These are phyloP conservation scores for Tenthredo mesomela DNA, from an alignment of 2,888 invertebrate species.

Conservation along the genomic window DNA sequence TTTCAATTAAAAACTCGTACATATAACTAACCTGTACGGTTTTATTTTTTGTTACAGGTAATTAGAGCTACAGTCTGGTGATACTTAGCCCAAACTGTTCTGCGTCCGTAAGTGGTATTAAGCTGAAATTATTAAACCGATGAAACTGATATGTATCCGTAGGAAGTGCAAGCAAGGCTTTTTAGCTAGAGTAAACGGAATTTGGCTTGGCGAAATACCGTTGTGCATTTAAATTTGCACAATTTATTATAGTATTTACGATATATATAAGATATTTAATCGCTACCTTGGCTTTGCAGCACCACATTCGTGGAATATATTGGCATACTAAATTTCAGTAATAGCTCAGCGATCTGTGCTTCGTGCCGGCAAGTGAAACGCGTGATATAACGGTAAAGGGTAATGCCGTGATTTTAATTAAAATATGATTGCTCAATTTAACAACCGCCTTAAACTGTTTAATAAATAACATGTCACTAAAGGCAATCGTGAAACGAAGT, in stretches of 20 bases:
- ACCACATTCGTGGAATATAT: conserved; percentile 32
- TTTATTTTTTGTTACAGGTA: conserved; percentile 65
- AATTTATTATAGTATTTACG: conserved; percentile 25
- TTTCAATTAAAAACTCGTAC: conserved; percentile 33
- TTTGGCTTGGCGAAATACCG: conserved; percentile 2
- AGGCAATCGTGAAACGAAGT: neutral
- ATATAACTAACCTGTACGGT: conserved; percentile 35
- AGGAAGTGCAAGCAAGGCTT: neutral
- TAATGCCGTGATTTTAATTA: conserved; percentile 29
- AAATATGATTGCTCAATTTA: conserved; percentile 27
- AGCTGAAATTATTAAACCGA: conserved; percentile 9
- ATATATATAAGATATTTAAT: conserved; percentile 13
- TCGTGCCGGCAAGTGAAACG: conserved; percentile 13
- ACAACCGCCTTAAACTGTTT: conserved; percentile 10
- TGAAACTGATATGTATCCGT: conserved; percentile 5
- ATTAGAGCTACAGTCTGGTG: conserved; percentile 39
- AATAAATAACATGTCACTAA: neutral
- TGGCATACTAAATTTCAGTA: conserved; percentile 34
- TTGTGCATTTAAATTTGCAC: conserved; percentile 7
- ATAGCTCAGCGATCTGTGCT: conserved; percentile 27
- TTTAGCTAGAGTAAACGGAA: neutral
- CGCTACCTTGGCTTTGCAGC: conserved; percentile 32
- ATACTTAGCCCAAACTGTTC: conserved; percentile 39
- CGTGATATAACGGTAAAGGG: neutral
- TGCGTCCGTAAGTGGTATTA: conserved; percentile 43